Base-by-base conservation (phyloP, 2,113 vertebrate species). In the Perca schrenkii region DNA sequence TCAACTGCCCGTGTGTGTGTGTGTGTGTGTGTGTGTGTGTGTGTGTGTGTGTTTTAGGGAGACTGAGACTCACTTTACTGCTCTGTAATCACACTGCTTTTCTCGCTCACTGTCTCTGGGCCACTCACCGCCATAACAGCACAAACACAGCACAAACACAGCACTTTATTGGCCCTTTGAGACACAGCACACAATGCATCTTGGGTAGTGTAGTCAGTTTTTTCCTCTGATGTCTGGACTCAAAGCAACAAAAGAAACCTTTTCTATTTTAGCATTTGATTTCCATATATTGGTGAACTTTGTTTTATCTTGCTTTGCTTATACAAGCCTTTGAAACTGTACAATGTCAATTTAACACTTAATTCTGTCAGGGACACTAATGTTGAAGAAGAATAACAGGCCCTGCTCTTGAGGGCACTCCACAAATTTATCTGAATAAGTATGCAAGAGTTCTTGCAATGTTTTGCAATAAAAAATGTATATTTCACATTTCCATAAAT, bases 81-180 rank as follows among this genome's bases (percentile, higher is more conserved):
- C 87, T 78, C 83, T 76, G 85, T 90, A 91, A 92, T 90, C 86
- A 87, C 86, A 87, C 43, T 28, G 74, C 82, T 82, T 77, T 79
- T 83, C 80, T 77, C 73, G 49, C 77, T 91, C 77, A 70, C 78
- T 74, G 50, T 86, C 66, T 71, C 68, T 85, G 64, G 34, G 80
- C 80, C 85, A 67, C 75, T 89, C 66, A 61, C 46, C 8, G 21
- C 77, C 75, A 69, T 40, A 88, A 57, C 69, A 80, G 80, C 82
- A 76, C 79, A 82, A 88, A 80, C 22, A 13, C 52, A 75, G 49
- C 72, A 54, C 58, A 82, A 88, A 80, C 22, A 13, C 52, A 75
- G 49, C 72, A 54, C 58, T 86, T 86, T 73, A 88, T 83, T 80
- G 50, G 77, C 66, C 84, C 65, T 70, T 62, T 63, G 74, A 82